phyloP scores from a whole-genome alignment of 2,888 invertebrate genomes.

The Atethmia centrago region DNA sequence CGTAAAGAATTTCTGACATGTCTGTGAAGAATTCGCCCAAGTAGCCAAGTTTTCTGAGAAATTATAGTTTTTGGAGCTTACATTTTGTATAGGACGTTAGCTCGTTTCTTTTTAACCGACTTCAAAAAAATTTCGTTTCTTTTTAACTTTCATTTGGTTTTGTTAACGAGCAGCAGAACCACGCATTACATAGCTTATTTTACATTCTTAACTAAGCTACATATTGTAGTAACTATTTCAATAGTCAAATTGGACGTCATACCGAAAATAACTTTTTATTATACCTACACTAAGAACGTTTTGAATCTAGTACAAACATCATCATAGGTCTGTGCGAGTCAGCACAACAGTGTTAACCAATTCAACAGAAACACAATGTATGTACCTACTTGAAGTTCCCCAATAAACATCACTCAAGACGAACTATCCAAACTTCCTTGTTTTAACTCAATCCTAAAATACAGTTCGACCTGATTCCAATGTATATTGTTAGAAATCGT shows the following conservation, averaged over 20 bases:
- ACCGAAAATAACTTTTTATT: no score
- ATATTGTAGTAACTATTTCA: not conserved
- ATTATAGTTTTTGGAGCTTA: not conserved
- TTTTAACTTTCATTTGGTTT: not conserved
- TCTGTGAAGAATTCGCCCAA: not conserved
- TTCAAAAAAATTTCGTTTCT: no score
- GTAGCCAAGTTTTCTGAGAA: not conserved
- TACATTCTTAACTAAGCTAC: not conserved
- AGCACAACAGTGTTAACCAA: no score
- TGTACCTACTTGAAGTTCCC: not conserved
- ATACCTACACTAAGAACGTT: no score
- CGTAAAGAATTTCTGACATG: not conserved
- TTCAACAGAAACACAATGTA: no score
- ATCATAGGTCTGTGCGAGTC: no score
- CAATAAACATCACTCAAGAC: not conserved
- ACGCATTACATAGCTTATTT: not conserved
- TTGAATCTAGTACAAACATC: no score
- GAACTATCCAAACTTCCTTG: slow-evolving; percentile 23
- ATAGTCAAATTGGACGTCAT: no score
- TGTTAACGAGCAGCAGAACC: not conserved
- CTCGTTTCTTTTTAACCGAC: no score
- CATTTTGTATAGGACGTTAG: not conserved
- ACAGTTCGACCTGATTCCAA: slow-evolving; percentile 47
- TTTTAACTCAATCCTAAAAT: slow-evolving; percentile 25
- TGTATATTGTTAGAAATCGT: slow-evolving; percentile 55